phyloP scores from a whole-genome alignment of 2,797 vertebrate species.

The Macrochelys suwanniensis region DNA sequence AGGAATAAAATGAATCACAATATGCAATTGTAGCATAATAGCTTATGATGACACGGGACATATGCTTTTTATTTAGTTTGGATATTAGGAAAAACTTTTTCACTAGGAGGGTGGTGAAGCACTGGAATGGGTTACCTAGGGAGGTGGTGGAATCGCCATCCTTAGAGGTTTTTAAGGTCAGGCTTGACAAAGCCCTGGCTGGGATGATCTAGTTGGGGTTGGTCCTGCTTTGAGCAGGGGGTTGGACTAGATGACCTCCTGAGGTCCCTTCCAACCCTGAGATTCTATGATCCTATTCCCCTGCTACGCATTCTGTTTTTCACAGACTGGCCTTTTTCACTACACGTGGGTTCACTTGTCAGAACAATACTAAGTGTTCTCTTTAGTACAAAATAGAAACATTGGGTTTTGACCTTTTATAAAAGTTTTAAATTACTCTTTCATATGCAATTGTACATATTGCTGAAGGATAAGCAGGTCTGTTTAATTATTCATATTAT shows the following conservation, averaged over 20 bases:
- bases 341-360: neutral
- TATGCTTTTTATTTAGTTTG: neutral
- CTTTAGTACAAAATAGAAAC: neutral
- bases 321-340: neutral
- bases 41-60: neutral
- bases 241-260: too few species aligned
- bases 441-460: neutral
- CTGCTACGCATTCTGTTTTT: neutral
- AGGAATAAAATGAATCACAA: neutral
- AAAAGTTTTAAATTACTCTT: neutral
- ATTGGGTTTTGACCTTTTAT: neutral
- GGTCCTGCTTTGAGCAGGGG: too few species aligned
- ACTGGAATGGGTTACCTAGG: too few species aligned
- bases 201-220: too few species aligned
- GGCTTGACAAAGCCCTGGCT: too few species aligned
- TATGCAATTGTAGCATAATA: neutral
- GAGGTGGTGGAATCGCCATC: too few species aligned
- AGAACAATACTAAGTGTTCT: neutral
- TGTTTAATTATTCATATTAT: too few species aligned
- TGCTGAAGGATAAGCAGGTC: neutral
- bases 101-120: too few species aligned
- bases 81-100: too few species aligned
- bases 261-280: too few species aligned
- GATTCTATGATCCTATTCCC: neutral
- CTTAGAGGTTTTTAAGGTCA: too few species aligned